Conservation (phyloP, 1,140 invertebrate species). For the Augochlora pura region DNA sequence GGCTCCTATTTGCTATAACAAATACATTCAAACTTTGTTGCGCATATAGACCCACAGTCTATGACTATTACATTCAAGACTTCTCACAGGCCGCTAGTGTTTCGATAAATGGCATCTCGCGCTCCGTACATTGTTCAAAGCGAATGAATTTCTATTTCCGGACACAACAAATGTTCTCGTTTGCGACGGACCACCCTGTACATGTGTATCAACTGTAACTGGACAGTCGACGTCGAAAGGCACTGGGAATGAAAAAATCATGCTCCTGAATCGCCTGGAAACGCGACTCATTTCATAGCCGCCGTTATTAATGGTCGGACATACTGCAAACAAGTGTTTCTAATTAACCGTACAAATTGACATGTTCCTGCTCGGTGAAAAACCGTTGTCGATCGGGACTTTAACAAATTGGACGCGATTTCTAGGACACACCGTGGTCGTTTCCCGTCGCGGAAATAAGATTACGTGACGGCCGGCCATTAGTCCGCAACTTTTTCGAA, state of each 20-base stretch:
- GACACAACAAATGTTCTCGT: too few species aligned
- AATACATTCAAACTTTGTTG: too few species aligned
- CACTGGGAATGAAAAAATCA: not conserved
- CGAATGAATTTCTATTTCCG: too few species aligned
- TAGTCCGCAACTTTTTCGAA: not conserved
- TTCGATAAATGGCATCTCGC: too few species aligned
- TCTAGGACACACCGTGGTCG: slow-evolving; percentile 11
- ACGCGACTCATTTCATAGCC: slow-evolving; percentile 9
- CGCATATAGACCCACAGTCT: too few species aligned
- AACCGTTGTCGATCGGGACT: slow-evolving; percentile 22
- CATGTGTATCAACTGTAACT: not conserved
- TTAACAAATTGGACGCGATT: slow-evolving; percentile 35
- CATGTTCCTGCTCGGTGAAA: not conserved
- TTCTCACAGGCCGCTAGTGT: too few species aligned
- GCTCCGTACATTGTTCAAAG: too few species aligned
- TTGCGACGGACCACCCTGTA: too few species aligned
- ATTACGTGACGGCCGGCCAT: not conserved
- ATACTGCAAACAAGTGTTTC: slow-evolving; percentile 4
- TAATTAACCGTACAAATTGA: slow-evolving; percentile 16
- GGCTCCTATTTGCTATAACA: too few species aligned
- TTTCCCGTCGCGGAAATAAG: not conserved
- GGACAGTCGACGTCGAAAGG: not conserved
- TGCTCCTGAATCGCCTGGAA: slow-evolving; percentile 5
- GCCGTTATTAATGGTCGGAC: slow-evolving; percentile 38
- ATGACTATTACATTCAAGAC: too few species aligned